Percentiles rank a stretch among this genome's conserved stretches.
phyloP scores from a whole-genome alignment of 2,888 invertebrate genomes.

The Synanthedon tipuliformis region DNA sequence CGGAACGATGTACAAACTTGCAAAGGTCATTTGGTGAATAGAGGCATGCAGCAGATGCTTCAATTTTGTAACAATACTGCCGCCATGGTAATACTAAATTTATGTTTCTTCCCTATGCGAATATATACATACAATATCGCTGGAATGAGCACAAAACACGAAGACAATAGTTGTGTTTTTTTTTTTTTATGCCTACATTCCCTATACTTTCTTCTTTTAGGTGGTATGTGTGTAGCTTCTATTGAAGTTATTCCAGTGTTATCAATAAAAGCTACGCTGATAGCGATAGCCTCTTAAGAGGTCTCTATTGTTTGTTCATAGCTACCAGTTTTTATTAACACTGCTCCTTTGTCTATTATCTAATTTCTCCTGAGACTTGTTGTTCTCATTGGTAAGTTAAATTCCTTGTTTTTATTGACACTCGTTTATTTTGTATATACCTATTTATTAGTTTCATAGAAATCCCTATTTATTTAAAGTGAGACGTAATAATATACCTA shows the following conservation, averaged over 20 bases:
- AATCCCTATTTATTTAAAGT: too few relatives aligned
- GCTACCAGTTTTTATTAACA: conserved; percentile 13
- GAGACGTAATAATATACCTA: too few relatives aligned
- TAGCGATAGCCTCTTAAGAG: conserved; percentile 23
- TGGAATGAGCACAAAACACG: not conserved
- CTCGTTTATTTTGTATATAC: not conserved
- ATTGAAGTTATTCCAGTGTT: not conserved
- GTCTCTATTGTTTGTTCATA: conserved; percentile 37
- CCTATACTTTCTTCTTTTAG: too few relatives aligned
- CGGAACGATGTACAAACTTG: conserved; percentile 13
- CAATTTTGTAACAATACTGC: conserved; percentile 6
- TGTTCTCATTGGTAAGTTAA: not conserved
- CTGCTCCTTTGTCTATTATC: conserved; percentile 19
- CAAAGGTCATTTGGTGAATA: conserved; percentile 55
- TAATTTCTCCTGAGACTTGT: conserved; percentile 4
- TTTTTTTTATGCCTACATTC: too few relatives aligned
- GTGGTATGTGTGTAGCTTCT: too few relatives aligned
- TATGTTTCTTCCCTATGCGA: too few relatives aligned
- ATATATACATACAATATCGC: too few relatives aligned
- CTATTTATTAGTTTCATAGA: too few relatives aligned
- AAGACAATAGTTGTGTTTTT: too few relatives aligned
- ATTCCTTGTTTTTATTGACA: not conserved
- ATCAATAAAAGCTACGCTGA: conserved; percentile 1
- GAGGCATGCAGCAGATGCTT: conserved; percentile 41
- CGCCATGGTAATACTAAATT: not conserved